Conservation (phyloP, 1,140 invertebrate species). For the Drosophila malerkotliana region DNA sequence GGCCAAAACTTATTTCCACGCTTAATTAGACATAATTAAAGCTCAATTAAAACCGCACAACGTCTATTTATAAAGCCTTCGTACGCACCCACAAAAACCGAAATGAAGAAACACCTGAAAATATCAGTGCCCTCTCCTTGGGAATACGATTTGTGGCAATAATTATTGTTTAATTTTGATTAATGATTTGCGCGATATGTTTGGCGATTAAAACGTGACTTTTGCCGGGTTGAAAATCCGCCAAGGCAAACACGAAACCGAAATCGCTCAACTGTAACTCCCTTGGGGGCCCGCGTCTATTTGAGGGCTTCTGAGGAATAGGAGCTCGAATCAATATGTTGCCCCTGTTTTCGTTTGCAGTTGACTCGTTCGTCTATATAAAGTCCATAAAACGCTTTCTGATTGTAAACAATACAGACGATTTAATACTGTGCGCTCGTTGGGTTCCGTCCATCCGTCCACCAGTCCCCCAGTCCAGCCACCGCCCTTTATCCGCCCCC, state of each 20-base stretch:
- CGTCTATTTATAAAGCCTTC: conserved; percentile 49
- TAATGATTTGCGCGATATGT: conserved; percentile 68
- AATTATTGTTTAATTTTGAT: conserved; percentile 82
- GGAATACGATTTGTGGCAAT: conserved; percentile 53
- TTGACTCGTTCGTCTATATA: conserved; percentile 58
- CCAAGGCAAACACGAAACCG: conserved; percentile 40
- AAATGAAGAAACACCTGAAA: conserved; percentile 40
- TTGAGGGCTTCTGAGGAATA: conserved; percentile 43
- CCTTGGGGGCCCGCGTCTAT: conserved; percentile 15
- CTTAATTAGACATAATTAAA: conserved; percentile 79
- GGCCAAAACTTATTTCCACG: conserved; percentile 54
- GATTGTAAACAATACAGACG: conserved; percentile 81
- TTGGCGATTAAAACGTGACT: conserved; percentile 78
- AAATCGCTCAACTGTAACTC: conserved; percentile 58
- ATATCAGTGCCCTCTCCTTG: conserved; percentile 22
- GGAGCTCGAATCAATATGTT: conserved; percentile 66
- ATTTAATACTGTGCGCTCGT: conserved; percentile 77
- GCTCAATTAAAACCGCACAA: conserved; percentile 70
- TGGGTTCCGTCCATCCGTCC: conserved; percentile 31
- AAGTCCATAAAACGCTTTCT: conserved; percentile 81
- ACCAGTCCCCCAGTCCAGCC: not conserved
- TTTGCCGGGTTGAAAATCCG: conserved; percentile 43
- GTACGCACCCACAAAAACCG: conserved; percentile 49
- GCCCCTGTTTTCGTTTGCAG: conserved; percentile 21
- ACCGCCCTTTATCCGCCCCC: conserved; percentile 2